Percentiles rank a stretch among this genome's conserved stretches.
phyloP scores from a whole-genome alignment of 2,797 vertebrate genomes.

The Lithobates sylvaticus region DNA sequence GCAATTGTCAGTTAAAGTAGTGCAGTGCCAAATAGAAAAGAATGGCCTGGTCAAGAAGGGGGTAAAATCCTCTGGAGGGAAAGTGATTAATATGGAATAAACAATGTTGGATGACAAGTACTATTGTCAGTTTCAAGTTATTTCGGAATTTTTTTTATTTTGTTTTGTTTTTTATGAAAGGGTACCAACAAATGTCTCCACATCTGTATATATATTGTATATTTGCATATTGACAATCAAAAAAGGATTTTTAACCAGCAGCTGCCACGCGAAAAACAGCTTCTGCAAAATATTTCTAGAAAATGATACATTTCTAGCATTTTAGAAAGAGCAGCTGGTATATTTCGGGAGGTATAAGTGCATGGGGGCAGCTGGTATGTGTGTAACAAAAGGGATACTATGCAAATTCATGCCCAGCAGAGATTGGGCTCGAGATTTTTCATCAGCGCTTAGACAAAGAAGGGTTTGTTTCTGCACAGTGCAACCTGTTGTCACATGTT shows the following conservation, averaged over 20 bases:
- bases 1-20: too few species aligned
- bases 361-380: slow-evolving; percentile 49
- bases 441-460: slow-evolving; percentile 31
- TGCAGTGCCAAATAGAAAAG: too few species aligned
- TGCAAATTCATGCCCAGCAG: slow-evolving; percentile 49
- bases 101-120: too few species aligned
- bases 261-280: slow-evolving; percentile 7
- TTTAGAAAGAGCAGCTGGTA: slow-evolving; percentile 37
- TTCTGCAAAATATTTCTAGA: background rate
- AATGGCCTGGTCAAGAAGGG: too few species aligned
- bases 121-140: too few species aligned
- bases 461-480: slow-evolving; percentile 42
- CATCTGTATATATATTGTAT: too few species aligned
- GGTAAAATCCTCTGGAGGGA: too few species aligned
- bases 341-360: slow-evolving; percentile 49
- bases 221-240: too few species aligned
- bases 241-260: background rate
- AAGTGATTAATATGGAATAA: too few species aligned
- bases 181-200: too few species aligned
- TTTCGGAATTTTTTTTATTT: too few species aligned
- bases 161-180: too few species aligned
- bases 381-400: slow-evolving; percentile 45
- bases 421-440: slow-evolving; percentile 34
- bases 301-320: slow-evolving; percentile 8
- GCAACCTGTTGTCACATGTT: slow-evolving; percentile 59